These are phyloP conservation scores for Parasteatoda lunata DNA, from an alignment of 2,888 invertebrate genomes.

Conservation along the genomic window DNA sequence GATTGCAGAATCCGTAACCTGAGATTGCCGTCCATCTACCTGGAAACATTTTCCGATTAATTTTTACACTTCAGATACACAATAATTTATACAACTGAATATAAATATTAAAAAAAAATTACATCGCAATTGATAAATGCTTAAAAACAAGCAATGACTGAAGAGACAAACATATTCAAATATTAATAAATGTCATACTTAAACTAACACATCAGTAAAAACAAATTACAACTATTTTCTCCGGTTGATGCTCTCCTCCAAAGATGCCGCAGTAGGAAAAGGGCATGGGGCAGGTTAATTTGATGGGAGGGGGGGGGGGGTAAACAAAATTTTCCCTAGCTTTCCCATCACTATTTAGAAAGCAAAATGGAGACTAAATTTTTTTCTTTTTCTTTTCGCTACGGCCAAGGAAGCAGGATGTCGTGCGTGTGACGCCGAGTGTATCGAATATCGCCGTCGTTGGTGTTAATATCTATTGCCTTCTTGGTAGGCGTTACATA, in stretches of 20 bases:
- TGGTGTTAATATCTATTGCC: conserved; percentile 30
- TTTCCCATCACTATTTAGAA: conserved; percentile 22
- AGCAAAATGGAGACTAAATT: not conserved
- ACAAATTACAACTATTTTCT: too few species aligned
- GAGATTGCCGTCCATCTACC: too few species aligned
- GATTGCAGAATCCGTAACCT: too few species aligned
- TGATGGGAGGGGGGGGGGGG: not conserved
- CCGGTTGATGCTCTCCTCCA: not conserved
- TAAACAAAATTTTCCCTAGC: not conserved
- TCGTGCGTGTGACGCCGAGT: conserved; percentile 22
- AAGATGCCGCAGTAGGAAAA: conserved; percentile 24
- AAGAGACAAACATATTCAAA: too few species aligned
- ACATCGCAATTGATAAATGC: too few species aligned
- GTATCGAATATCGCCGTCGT: conserved; percentile 32
- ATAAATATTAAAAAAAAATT: too few species aligned
- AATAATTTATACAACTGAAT: too few species aligned
- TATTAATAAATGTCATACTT: too few species aligned
- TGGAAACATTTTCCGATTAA: too few species aligned
- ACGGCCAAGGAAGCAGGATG: conserved; percentile 34
- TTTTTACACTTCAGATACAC: too few species aligned
- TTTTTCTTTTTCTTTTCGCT: conserved; percentile 7
- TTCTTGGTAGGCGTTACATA: not conserved
- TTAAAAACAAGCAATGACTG: too few species aligned
- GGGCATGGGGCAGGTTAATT: not conserved
- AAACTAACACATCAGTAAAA: too few species aligned